Evolutionary conservation across 2,113 vertebrate species (phyloP), one percentile per base, ranked within the genome.

Genomic region (Phalacrocorax brasilianus): DNA sequence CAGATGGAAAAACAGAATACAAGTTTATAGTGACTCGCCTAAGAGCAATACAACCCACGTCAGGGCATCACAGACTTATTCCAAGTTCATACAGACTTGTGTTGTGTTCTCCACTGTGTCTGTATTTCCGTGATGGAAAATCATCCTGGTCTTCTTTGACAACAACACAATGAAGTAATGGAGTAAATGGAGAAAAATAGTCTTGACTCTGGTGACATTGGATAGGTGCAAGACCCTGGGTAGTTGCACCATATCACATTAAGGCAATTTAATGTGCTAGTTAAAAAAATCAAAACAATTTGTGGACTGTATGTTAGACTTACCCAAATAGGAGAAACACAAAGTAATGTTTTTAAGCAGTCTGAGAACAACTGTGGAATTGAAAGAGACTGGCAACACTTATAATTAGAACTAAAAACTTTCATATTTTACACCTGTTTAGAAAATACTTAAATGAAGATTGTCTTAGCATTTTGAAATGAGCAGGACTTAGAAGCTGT

Each of bases 271-370:
- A 96, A 97, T 70, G 38, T 67, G 53, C n/a, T 72, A 83, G 68
- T 93, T 96, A 63, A 63, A 91, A 88, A 63, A 50, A 95, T 92
- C 15, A 85, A 84, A 94, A 81, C 93, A 96, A 96, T 96, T 79
- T 93, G 62, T 94, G 55, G 89, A 88, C 70, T 91, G 14, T 67
- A 35, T 67, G 44, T 85, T 94, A 93, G 77, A 91, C 33, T 74
- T 88, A 88, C 5, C 27, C 9, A 52, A 91, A 96, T 5, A 92
- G 63, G 87, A 94, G 85, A 81, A 56, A 50, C 12, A 18, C 5
- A 35, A 63, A 35, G 11, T 74, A 33, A 62, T 74, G 90, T 92
- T 92, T 95, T 88, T 68, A 91, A 92, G 66, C 27, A 62, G n/a
- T 21, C 7, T 45, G 81, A 91, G 23, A 74, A 75, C 74, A 96